Base-by-base conservation (phyloP, 2,113 vertebrate species). In the Cyprinus carpio region DNA sequence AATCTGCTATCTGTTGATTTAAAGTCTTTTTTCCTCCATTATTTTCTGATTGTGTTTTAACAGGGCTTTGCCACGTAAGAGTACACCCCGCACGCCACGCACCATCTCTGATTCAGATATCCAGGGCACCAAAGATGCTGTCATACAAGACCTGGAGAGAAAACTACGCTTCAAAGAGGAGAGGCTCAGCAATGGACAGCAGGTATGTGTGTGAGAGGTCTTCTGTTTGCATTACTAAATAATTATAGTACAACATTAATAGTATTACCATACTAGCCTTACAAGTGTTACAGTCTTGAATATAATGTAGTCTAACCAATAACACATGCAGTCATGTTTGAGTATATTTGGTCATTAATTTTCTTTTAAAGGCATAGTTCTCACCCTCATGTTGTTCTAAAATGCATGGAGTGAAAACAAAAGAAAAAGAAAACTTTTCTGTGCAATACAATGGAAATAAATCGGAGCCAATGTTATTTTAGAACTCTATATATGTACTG, bases 161-260 rank as follows among this genome's bases (percentile, higher is more conserved):
- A 99, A 99, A 75, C 95, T 99, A 82, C 97, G 98, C 89, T 99
- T 99, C 91, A 99, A 99, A 91, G 98, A 99, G 89, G 98, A 99
- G 84, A 95, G 97, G 25, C 87, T 97, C 58, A 97, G 97, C 94
- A 99, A 99, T 0, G 97, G 98, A 37, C 98, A 99, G 83, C 94
- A 94, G 93, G 93, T 95, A 31, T 37, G n/a, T 49, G 67, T 88
- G 67, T 80, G 27, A 85, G 60, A 69, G 60, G 76, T 75, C 37
- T 62, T 37, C 7, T 0, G n/a, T 27, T n/a, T 67, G 87, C 37
- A 76, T 56, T n/a, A 67, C 81, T 82, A 82, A 34, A 67, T 75
- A 89, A 80, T 86, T 65, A 84, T 49, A 8, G 27, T 86, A 85
- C 11, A 15, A 62, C 71, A 82, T 85, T 91, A 91, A 93, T 88